Evolutionary conservation across 2,113 vertebrate species (phyloP).

Genomic region (Pseudorhombus dupliciocellatus): DNA sequence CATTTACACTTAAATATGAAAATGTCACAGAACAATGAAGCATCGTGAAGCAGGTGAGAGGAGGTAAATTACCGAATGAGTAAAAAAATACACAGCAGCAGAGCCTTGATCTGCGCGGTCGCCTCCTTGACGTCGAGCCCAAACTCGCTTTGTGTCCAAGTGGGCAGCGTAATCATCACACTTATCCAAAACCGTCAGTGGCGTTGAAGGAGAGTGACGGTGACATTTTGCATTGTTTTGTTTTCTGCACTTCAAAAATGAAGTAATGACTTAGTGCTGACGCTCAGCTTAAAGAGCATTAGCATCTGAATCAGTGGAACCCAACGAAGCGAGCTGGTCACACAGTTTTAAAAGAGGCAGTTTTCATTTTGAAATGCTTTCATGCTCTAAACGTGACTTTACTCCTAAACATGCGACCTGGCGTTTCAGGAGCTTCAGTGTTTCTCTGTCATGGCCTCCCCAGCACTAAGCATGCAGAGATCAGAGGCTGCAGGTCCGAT

Average conservation of each 20-base stretch:
- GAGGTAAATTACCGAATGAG: conserved; percentile 3
- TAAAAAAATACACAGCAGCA: background rate
- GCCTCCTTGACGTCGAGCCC: conserved; percentile 7
- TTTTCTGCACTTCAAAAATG: background rate
- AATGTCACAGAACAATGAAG: conserved; percentile 36
- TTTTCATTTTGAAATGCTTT: too few relatives aligned
- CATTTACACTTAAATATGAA: conserved; percentile 30
- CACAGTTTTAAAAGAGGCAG: background rate
- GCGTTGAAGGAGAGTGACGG: background rate
- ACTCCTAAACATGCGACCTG: too few relatives aligned
- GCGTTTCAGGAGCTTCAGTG: too few relatives aligned
- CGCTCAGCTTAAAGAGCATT: background rate
- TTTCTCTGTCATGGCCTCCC: background rate
- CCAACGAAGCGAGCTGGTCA: background rate
- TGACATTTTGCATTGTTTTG: conserved; percentile 7
- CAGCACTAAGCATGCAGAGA: background rate
- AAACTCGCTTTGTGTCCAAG: background rate
- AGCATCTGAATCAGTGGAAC: background rate
- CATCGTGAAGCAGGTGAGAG: conserved; percentile 1
- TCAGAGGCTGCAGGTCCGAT: background rate
- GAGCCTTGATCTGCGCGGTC: conserved; percentile 41
- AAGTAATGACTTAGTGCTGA: background rate
- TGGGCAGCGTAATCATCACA: background rate
- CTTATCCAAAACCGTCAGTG: background rate
- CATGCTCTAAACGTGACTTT: too few relatives aligned